Conservation (phyloP, 2,113 vertebrate genomes). For the Python bivittatus region DNA sequence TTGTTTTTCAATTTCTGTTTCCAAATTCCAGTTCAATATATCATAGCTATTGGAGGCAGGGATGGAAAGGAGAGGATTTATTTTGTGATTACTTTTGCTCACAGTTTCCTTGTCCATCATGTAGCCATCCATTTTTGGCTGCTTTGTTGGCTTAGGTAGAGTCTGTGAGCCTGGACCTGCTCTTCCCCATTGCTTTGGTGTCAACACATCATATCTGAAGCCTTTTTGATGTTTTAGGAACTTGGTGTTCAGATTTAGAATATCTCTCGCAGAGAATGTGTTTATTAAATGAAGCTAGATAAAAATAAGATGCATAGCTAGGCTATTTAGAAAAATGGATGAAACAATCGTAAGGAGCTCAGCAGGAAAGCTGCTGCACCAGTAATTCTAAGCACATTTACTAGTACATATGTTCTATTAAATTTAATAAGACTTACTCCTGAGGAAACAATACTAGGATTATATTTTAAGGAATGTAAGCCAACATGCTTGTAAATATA, state of each 20-base stretch:
- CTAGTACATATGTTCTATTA: neutral
- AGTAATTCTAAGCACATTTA: neutral
- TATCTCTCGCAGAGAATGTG: no score
- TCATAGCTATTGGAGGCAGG: neutral
- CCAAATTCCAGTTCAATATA: neutral
- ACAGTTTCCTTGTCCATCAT: neutral
- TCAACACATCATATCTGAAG: neutral
- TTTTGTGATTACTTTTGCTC: neutral
- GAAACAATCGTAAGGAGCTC: neutral
- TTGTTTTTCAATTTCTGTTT: neutral
- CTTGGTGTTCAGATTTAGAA: no score
- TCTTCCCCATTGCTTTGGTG: neutral
- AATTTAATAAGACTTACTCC: neutral
- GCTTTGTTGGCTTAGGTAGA: neutral
- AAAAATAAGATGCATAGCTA: neutral
- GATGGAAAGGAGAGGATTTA: neutral
- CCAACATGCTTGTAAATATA: neutral
- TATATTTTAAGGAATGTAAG: neutral
- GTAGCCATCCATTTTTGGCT: neutral
- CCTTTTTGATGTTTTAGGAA: neutral
- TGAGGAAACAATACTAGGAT: neutral
- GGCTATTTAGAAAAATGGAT: neutral
- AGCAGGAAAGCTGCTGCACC: neutral
- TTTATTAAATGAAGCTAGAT: neutral
- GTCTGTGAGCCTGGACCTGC: neutral